Evolutionary conservation across 2,797 vertebrate species (phyloP), one percentile per base, ranked within the genome.

Genomic region (Peromyscus attwateri): DNA sequence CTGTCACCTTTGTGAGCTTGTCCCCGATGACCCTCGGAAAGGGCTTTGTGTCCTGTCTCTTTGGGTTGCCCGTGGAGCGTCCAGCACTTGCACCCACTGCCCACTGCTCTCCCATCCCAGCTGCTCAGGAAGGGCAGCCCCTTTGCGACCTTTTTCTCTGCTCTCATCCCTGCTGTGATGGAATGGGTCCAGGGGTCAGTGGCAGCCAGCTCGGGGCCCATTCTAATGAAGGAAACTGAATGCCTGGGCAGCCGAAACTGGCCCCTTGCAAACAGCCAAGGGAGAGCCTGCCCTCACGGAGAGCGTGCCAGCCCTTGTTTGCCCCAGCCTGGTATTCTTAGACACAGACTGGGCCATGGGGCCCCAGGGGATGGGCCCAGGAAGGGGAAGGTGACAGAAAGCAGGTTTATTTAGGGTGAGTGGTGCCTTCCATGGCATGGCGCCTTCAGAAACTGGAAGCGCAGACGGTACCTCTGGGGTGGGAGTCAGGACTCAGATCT

Each of bases 161-260:
- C 80, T 96, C 95, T 89, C 71, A 43, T 76, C 76, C 94, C 77
- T 23, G 77, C 92, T 84, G 73, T 62, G 97, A 95, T 91, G 94
- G 96, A 95, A 82, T 95, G 95, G 76, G 95, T 70, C 94, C 89
- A 96, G 95, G 3, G 17, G 91, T 73, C 89, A 87, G 83, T 6
- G 10, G 40, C 1, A 16, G 88, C 87, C 55, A 37, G 91, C 92
- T 87, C 21, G 31, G 87, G 91, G 96, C 95, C 96, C 89, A 97
- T 97, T 97, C 97, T 97, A 98, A 97, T 96, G 93, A 98, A 97
- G 96, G 96, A 95, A 96, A 96, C 95, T 92, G 90, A 97, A 98
- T 95, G 92, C 97, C 91, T 11, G 9, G 80, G 91, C 83, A 23
- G 75, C 96, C 49, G 16, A 95, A 89, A 95, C 83, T 6, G 23